These are phyloP conservation scores for Pyrochroa serraticornis DNA, from an alignment of 2,888 invertebrate species.

Conservation along the genomic window DNA sequence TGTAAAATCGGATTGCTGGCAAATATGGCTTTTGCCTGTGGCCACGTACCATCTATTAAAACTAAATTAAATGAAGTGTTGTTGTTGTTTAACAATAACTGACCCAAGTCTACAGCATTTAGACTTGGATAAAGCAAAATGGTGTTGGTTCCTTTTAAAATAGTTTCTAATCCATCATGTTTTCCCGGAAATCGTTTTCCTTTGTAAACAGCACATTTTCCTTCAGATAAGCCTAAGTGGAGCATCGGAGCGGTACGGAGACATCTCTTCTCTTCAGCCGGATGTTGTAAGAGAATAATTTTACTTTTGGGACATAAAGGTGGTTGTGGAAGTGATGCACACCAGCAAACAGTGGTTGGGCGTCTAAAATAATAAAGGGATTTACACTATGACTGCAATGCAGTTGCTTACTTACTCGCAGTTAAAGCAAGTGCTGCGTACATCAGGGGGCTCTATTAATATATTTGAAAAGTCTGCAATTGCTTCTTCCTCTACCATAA, in stretches of 20 bases:
- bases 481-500: slow-evolving; percentile 43
- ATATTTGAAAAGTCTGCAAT: slow-evolving; percentile 78
- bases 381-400: background rate
- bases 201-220: slow-evolving; percentile 78
- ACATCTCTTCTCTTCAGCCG: slow-evolving; percentile 89
- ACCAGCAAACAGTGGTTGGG: slow-evolving; percentile 90
- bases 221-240: slow-evolving; percentile 72
- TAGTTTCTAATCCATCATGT: slow-evolving; percentile 68
- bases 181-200: slow-evolving; percentile 85
- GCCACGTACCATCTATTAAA: slow-evolving; percentile 94
- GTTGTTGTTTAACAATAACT: slow-evolving; percentile 58
- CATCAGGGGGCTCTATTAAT: slow-evolving; percentile 76
- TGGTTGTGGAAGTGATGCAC: slow-evolving; percentile 76
- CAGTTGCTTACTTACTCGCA: slow-evolving; percentile 69
- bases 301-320: slow-evolving; percentile 72
- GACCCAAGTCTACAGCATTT: slow-evolving; percentile 72
- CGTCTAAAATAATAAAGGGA: slow-evolving; percentile 64
- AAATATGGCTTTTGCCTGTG: slow-evolving; percentile 92
- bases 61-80: slow-evolving; percentile 71
- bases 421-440: slow-evolving; percentile 71
- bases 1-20: slow-evolving; percentile 79
- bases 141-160: slow-evolving; percentile 72
- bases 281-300: slow-evolving; percentile 87
- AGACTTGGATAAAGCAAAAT: slow-evolving; percentile 82
- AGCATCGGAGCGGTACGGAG: slow-evolving; percentile 91